A percentile compares a stretch with the other conserved stretches of the same genome.
Conservation (phyloP, 2,888 invertebrate genomes). For the Xanthia togata region DNA sequence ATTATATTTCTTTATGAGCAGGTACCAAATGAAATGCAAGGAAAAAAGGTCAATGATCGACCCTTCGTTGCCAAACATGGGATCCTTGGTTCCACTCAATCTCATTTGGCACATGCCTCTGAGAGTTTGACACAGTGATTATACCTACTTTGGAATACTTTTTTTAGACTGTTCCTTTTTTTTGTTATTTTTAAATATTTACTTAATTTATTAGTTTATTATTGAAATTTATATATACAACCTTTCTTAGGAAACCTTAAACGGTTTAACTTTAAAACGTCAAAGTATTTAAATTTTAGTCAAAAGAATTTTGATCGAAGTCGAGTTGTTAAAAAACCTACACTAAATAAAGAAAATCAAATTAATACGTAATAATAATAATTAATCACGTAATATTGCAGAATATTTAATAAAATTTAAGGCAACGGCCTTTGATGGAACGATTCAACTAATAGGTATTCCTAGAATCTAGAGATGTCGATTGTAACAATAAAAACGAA, state of each 20-base stretch:
- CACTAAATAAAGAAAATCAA: background rate
- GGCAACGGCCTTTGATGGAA: background rate
- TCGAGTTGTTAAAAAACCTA: background rate
- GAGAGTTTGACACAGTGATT: slow-evolving; percentile 1
- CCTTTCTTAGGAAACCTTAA: background rate
- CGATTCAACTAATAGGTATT: slow-evolving; percentile 36
- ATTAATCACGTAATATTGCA: slow-evolving; percentile 25
- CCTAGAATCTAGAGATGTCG: slow-evolving; percentile 42
- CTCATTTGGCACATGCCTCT: slow-evolving; percentile 42
- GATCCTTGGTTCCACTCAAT: slow-evolving; percentile 24
- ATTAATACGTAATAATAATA: background rate
- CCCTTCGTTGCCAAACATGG: slow-evolving; percentile 44
- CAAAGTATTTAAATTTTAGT: background rate
- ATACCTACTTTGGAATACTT: background rate
- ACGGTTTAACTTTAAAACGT: background rate
- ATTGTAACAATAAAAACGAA: slow-evolving; percentile 45
- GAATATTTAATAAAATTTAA: slow-evolving; percentile 28
- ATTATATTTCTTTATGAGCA: slow-evolving; percentile 22
- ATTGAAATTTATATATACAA: background rate
- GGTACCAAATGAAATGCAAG: slow-evolving; percentile 39
- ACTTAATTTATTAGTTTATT: background rate
- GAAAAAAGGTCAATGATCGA: slow-evolving; percentile 61
- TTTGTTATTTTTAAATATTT: background rate
- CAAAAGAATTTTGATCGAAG: background rate
- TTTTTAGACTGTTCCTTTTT: background rate